Evolutionary conservation across 2,113 vertebrate species (phyloP).

Genomic region (Ranitomeya variabilis): DNA sequence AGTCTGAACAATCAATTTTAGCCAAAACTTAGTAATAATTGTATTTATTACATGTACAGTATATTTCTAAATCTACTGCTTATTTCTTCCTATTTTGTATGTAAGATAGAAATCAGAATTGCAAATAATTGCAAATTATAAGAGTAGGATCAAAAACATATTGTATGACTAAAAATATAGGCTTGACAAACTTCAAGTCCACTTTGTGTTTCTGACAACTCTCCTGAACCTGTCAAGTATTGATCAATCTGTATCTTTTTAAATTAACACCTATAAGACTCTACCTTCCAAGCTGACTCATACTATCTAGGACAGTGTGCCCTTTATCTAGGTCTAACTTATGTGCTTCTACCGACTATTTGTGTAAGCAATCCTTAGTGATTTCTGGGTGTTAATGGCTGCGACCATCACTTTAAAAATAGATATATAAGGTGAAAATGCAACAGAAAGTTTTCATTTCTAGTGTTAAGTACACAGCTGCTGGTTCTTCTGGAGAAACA

Average conservation of each 20-base stretch:
- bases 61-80: too few relatives aligned
- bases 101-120: neutral
- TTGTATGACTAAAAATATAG: neutral
- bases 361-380: neutral
- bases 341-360: neutral
- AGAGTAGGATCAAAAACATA: neutral
- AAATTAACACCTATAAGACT: neutral
- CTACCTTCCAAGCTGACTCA: neutral
- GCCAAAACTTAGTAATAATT: too few relatives aligned
- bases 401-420: slow-evolving; percentile 7
- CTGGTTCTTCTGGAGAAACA: neutral
- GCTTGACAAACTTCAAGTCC: neutral
- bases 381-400: slow-evolving; percentile 18
- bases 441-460: slow-evolving; percentile 28
- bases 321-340: neutral
- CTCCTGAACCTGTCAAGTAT: neutral
- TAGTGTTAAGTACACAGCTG: neutral
- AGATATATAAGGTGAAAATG: slow-evolving; percentile 12
- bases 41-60: too few relatives aligned
- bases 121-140: neutral
- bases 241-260: neutral
- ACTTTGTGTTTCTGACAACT: neutral
- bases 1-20: too few relatives aligned
- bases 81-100: neutral
- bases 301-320: neutral